Base-by-base conservation (phyloP, 1,140 invertebrate genomes). In the Heliconius hewitsoni region DNA sequence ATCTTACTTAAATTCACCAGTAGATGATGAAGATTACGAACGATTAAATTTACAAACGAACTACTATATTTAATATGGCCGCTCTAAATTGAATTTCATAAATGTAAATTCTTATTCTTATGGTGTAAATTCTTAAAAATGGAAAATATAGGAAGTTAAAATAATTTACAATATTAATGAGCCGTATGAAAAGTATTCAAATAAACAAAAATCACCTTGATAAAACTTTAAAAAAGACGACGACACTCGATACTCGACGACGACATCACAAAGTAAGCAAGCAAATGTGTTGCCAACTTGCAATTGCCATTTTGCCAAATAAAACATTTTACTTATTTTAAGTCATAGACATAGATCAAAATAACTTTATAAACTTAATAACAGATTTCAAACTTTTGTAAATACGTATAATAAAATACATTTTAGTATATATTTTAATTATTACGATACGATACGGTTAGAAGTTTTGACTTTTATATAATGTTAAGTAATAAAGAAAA, bases 161-260 rank as follows among this genome's bases (percentile, higher is more conserved):
- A 66, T 30, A 30, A 30, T 72, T 37, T n/a, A 18, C 37, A 39
- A 72, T 72, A 72, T 19, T 39, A 39, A 42, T 72, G 23, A 52
- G 46, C 57, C 70, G 42, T 66, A 79, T 72, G 42, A 81, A 73
- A 72, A 83, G 60, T 71, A 34, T 71, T 72, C 66, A 83, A 85
- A 86, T 79, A 86, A 87, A 86, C 82, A 86, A 86, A 85, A 83
- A 84, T 86, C 90, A 93, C 93, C 93, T 93, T 90, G 89, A 91
- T 93, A 94, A 91, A 94, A 90, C 90, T 93, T 92, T 93, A 93
- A 80, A 93, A 94, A 94, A 94, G 90, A 91, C 89, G 90, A 89
- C 86, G 91, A 92, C 88, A 93, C 90, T 90, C 88, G 90, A 91
- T 91, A 92, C 89, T 92, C 90, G 88, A 92, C 89, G 91, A 91